Percentiles rank a stretch among this genome's conserved stretches.
phyloP scores from a whole-genome alignment of 1,140 invertebrate genomes.

The Drosophila sechellia region DNA sequence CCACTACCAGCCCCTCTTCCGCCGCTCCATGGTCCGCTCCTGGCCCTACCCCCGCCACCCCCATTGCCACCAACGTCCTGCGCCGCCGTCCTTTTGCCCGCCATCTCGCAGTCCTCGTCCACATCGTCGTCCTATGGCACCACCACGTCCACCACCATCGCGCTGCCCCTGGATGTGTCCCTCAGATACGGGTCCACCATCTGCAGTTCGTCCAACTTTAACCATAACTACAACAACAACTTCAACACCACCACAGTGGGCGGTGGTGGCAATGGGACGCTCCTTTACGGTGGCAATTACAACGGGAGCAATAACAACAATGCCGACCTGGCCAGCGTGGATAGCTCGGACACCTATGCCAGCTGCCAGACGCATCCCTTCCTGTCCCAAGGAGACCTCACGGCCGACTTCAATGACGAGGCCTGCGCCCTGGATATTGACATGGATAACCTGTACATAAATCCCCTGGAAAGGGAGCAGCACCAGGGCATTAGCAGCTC shows the following conservation, averaged over 20 bases:
- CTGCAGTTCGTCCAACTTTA: constrained; percentile 69
- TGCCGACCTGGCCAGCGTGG: constrained; percentile 89
- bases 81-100: constrained; percentile 39
- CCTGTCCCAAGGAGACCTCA: constrained; percentile 92
- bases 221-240: constrained; percentile 86
- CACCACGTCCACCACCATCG: constrained; percentile 80
- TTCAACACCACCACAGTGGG: constrained; percentile 79
- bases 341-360: constrained; percentile 96
- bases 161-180: constrained; percentile 74
- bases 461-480: constrained; percentile 91
- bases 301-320: constrained; percentile 86
- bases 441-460: constrained; percentile 94
- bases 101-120: constrained; percentile 78
- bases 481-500: constrained; percentile 68
- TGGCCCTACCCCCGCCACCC: constrained; percentile 39
- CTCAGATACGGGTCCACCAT: constrained; percentile 60
- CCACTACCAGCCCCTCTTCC: constrained; percentile 20
- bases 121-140: constrained; percentile 81
- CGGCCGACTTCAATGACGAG: constrained; percentile 87
- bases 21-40: constrained; percentile 16
- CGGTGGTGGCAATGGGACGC: constrained; percentile 44
- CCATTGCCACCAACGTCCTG: constrained; percentile 8
- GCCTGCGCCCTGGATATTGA: constrained; percentile 85
- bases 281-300: constrained; percentile 72
- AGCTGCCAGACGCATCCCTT: constrained; percentile 98